Conservation (phyloP, 1,140 invertebrate genomes). For the Plodia interpunctella region DNA sequence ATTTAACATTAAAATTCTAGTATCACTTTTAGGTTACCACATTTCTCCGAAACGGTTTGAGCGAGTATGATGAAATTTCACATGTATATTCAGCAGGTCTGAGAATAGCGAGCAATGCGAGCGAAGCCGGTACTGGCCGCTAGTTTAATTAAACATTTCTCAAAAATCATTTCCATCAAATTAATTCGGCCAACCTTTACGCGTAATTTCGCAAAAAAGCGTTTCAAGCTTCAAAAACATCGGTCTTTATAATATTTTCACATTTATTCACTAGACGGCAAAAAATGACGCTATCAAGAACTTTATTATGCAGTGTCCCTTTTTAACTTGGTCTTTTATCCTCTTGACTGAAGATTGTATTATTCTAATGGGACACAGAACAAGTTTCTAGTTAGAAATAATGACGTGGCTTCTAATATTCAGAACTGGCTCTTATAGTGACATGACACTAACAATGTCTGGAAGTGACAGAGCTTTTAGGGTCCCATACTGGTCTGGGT, state of each 20-base stretch:
- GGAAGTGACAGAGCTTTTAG: neutral
- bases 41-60: too few species aligned
- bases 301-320: constrained; percentile 3
- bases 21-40: too few species aligned
- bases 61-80: too few species aligned
- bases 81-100: too few species aligned
- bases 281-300: constrained; percentile 4
- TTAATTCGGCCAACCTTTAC: neutral
- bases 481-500: too few species aligned
- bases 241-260: constrained; percentile 5
- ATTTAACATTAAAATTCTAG: too few species aligned
- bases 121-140: too few species aligned
- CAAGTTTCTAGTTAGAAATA: constrained; percentile 3
- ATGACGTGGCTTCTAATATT: constrained; percentile 7
- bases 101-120: too few species aligned
- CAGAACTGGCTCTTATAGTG: neutral
- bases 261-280: constrained; percentile 5
- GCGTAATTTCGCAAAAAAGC: neutral
- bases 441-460: neutral
- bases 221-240: neutral
- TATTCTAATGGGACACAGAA: constrained; percentile 2
- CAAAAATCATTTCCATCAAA: neutral
- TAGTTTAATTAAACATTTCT: neutral
- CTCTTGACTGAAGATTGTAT: constrained; percentile 5
- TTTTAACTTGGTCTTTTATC: constrained; percentile 4